Evolutionary conservation across 2,888 invertebrate genomes (phyloP), one percentile per base, ranked within the genome.

Genomic region (Drosophila merina): DNA sequence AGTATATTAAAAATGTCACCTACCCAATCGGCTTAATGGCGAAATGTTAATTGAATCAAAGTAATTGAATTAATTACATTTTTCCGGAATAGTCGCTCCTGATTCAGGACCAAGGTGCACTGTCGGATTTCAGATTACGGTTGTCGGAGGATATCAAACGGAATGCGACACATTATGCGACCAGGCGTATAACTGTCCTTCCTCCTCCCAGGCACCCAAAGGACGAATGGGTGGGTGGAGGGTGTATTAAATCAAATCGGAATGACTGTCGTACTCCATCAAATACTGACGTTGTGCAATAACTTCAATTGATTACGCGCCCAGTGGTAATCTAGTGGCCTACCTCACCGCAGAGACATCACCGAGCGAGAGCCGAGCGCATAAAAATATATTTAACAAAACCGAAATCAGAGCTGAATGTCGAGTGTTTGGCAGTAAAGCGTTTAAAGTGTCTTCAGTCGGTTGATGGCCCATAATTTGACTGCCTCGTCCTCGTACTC

Each of bases 111-210:
- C 48, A 54, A 26, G 8, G 64, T 51, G 45, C 55, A 60, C 30
- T 25, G 59, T 59, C 44, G 26, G 38, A 44, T 75, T 64, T 57
- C 55, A 48, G 54, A 74, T 70, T 40, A 47, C 12, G 59, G 67
- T 59, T 71, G 85, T 64, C 76, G 73, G 74, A 51, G 83, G 80
- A 80, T 70, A 70, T 77, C 86, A 86, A 86, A 83, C 86, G 88
- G 83, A 83, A 86, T 83, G 84, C 88, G 88, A 86, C 82, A 83
- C 84, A 86, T 83, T 69, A 88, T 88, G 88, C 86, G 84, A 80
- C 80, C 80, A 79, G 78, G 86, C 82, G 82, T 69, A 82, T 87
- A 86, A 86, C 88, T 82, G 86, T 79, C 77, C 69, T 60, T 68
- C 71, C 38, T 55, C 63, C 63, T 31, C 36, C 20, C 20, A 20